Evolutionary conservation across 2,113 vertebrate genomes (phyloP), one percentile per base, ranked within the genome.

Genomic region (Porphyrio hochstetteri): DNA sequence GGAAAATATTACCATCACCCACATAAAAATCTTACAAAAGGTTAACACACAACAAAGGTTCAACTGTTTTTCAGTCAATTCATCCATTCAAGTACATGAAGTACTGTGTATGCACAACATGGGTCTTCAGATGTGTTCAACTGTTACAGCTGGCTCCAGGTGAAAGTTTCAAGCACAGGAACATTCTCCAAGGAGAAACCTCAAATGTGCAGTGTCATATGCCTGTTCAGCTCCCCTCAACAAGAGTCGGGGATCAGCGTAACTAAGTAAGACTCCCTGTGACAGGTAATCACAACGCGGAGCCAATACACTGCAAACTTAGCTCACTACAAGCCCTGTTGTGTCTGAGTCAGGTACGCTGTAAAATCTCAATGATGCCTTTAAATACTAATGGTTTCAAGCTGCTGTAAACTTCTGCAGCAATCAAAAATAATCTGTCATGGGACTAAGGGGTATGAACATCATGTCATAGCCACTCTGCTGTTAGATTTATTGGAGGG

Each of bases 401-500:
- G 96, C 96, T 97, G 97, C 94, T 95, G 77, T 85, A 95, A 97
- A 97, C 94, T 97, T 96, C 95, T 96, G 77, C 92, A 95, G 97
- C 96, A 98, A 98, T 98, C 95, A 98, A 97, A 98, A 98, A 95
- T 98, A 97, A 97, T 97, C 97, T 97, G 96, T 97, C 98, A 95
- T 96, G 97, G 96, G 97, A 98, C 88, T 84, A 96, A 96, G 85
- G 93, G 92, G 91, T 97, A 96, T 86, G 97, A 97, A 97, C 97
- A 97, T 97, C 97, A 93, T 97, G 97, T 98, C 98, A 97, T 59
- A 97, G 97, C 92, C 93, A 97, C 89, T 98, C 96, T 96, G 91
- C 94, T 95, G 96, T 96, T 98, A 98, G 97, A 98, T 98, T 98
- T 98, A 98, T 98, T 98, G 96, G 94, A 97, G 96, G 97, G 97